These are phyloP conservation scores for Schizaphis graminum DNA, from an alignment of 2,888 invertebrate genomes.

Conservation along the genomic window DNA sequence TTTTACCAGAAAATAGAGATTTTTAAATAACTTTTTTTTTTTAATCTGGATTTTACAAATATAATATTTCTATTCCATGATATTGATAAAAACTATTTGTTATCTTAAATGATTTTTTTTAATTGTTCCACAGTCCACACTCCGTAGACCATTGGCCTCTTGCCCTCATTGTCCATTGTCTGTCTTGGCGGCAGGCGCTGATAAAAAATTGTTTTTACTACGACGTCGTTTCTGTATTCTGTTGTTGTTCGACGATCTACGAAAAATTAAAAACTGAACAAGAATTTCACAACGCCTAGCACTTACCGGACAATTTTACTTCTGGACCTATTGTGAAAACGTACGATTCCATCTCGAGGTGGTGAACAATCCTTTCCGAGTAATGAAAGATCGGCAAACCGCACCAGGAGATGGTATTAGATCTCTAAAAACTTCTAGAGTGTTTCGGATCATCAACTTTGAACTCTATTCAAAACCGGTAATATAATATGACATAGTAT, in stretches of 20 bases:
- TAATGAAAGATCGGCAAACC: slow-evolving; percentile 57
- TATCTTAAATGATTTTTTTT: background rate
- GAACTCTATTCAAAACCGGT: slow-evolving; percentile 92
- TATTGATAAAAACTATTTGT: background rate
- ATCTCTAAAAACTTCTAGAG: slow-evolving; percentile 80
- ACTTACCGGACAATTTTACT: background rate
- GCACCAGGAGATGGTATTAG: slow-evolving; percentile 83
- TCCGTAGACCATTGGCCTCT: background rate
- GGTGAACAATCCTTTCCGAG: background rate
- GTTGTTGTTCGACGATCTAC: background rate
- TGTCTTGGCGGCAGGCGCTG: background rate
- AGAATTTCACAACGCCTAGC: background rate
- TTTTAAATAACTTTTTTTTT: no score
- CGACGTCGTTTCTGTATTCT: background rate
- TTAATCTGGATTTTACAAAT: background rate
- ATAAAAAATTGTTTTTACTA: slow-evolving; percentile 13
- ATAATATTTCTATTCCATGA: background rate
- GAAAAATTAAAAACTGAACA: background rate
- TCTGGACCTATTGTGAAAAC: background rate
- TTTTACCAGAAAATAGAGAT: no score
- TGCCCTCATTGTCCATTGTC: background rate
- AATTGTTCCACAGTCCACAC: background rate
- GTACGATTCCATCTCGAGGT: background rate
- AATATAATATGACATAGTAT: slow-evolving; percentile 71
- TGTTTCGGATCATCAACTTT: slow-evolving; percentile 88